Evolutionary conservation across 2,113 vertebrate species (phyloP).

Genomic region (Seriola aureovittata): DNA sequence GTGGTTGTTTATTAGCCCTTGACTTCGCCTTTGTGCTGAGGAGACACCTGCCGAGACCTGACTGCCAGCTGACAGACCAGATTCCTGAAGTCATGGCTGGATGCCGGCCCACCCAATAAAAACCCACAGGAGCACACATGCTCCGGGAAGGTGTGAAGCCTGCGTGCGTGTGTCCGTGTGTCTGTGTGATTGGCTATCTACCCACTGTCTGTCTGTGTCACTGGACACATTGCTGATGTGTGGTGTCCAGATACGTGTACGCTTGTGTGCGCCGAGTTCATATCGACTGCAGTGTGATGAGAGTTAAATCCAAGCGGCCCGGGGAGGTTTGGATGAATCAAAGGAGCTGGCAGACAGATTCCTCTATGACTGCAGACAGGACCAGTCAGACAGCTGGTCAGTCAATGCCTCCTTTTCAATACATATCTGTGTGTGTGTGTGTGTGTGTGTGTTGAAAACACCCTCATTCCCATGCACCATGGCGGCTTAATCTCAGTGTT

Average conservation of each 20-base stretch:
- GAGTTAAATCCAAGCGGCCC: constrained; percentile 60
- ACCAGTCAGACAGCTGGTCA: constrained; percentile 34
- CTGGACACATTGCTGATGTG: constrained; percentile 30
- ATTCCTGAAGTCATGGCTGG: constrained; percentile 72
- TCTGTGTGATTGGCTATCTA: neutral
- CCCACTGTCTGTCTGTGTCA: constrained; percentile 34
- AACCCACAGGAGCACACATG: constrained; percentile 52
- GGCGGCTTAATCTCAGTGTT: constrained; percentile 6
- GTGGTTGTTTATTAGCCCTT: constrained; percentile 78
- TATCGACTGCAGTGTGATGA: constrained; percentile 68
- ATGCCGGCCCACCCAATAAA: constrained; percentile 64
- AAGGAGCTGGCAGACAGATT: constrained; percentile 62
- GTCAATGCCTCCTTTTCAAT: constrained; percentile 55
- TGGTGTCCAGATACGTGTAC: constrained; percentile 8
- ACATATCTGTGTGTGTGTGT: constrained; percentile 3
- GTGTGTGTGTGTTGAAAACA: neutral
- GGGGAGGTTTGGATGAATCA: constrained; percentile 73
- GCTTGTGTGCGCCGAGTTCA: constrained; percentile 30
- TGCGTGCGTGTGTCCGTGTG: constrained; percentile 6
- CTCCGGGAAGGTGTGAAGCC: constrained; percentile 51
- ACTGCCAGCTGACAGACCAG: constrained; percentile 76
- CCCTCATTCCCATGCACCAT: neutral
- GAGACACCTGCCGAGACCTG: constrained; percentile 69
- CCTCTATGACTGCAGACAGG: constrained; percentile 50
- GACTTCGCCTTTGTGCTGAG: constrained; percentile 69